Conservation (phyloP, 2,888 invertebrate genomes). For the Pachymerium ferrugineum region DNA sequence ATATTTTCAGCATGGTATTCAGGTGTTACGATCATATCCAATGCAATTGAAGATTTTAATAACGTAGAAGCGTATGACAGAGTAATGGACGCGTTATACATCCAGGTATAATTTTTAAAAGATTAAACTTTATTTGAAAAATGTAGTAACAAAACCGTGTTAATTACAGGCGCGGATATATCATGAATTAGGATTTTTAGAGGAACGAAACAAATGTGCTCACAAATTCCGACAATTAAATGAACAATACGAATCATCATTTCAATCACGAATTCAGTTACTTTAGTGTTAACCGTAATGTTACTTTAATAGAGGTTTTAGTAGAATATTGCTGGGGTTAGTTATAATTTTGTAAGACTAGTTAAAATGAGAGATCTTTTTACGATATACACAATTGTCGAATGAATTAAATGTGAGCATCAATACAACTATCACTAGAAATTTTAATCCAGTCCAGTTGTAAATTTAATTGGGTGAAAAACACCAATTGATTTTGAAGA, state of each 20-base stretch:
- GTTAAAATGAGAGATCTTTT: too few species aligned
- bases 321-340: too few species aligned
- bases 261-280: neutral
- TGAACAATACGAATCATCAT: conserved; percentile 54
- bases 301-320: too few species aligned
- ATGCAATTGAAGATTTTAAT: conserved; percentile 63
- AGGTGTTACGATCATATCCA: conserved; percentile 42
- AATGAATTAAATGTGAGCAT: neutral
- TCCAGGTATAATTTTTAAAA: conserved; percentile 49
- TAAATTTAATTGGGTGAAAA: neutral
- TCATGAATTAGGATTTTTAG: conserved; percentile 63
- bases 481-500: neutral
- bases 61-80: conserved; percentile 70
- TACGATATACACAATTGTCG: neutral
- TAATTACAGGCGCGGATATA: conserved; percentile 59
- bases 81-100: conserved; percentile 65
- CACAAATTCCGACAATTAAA: conserved; percentile 73
- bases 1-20: conserved; percentile 37
- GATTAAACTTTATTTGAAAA: neutral
- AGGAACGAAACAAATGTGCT: conserved; percentile 73
- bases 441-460: neutral
- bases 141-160: neutral
- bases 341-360: too few species aligned
- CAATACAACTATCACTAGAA: neutral
- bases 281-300: too few species aligned